Evolutionary conservation across 64 coral and sea anemone species (phyloP), one percentile per base, ranked within the genome.

Genomic region (Cladopsammia gracilis): DNA sequence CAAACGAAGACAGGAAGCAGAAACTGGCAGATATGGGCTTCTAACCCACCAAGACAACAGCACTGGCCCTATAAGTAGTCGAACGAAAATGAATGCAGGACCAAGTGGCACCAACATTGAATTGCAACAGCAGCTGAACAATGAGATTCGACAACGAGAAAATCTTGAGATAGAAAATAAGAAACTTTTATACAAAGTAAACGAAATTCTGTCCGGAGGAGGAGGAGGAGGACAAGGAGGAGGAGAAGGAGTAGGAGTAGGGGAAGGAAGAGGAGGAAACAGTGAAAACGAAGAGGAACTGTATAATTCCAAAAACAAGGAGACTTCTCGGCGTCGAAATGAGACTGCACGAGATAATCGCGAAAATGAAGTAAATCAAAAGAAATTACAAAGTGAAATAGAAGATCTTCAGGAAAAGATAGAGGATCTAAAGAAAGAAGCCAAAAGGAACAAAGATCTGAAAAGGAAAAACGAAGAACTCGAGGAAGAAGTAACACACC

Each of bases 91-190:
- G 13, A 79, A 71, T 44, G 44, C 4, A 42, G n/a, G 15, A 73
- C 3, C 78, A 46, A 22, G 58, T 22, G 25, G 44, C n/a, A 47
- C 23, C 56, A 13, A 64, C 16, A 70, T 14, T 57, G 23, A 66
- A 57, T 11, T 61, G 19, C 70, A 58, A 20, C 52, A 24, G 24
- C 79, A 92, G 19, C 83, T 98, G 9, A 45, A 25, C 16, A 78
- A 98, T 43, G 96, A 98, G 81, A 78, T 91, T 48, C 77, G 71
- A 23, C 91, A 86, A 64, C 66, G 96, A 11, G 96, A 98, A 91
- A 60, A 88, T 51, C 88, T 98, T 15, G 96, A 98, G 47, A 78
- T 88, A 12, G 96, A 98, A 69, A 98, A 98, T 85, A 98, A 98
- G 70, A 94, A 94, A 71, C 80, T 98, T 15, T 85, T 98, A 18